phyloP scores from a whole-genome alignment of 2,113 vertebrate species.

The Crotalus helleri region DNA sequence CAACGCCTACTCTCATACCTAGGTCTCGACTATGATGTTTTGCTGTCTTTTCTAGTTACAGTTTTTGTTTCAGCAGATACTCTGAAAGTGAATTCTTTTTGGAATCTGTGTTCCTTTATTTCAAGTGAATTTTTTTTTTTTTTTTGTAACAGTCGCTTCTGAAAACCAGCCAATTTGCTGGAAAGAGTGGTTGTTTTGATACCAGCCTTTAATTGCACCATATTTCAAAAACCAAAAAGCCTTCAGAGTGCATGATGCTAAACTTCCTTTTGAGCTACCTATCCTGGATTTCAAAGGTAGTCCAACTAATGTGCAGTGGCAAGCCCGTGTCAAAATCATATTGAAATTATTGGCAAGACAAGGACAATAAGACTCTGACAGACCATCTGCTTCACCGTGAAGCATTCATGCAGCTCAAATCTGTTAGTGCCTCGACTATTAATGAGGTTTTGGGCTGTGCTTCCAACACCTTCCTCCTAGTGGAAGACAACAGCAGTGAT shows the following conservation, averaged over 20 bases:
- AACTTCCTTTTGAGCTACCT: neutral
- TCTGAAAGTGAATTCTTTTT: neutral
- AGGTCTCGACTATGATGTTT: neutral
- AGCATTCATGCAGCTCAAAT: neutral
- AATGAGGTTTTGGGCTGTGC: neutral
- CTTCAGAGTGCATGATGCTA: neutral
- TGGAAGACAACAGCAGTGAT: neutral
- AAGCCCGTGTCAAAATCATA: constrained; percentile 38
- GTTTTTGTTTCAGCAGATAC: neutral
- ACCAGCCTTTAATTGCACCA: neutral
- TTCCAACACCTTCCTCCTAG: neutral
- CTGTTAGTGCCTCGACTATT: constrained; percentile 12
- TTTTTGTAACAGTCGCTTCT: neutral
- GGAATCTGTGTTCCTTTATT: neutral
- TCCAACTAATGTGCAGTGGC: neutral
- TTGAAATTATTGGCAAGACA: constrained; percentile 32
- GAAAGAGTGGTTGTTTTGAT: neutral
- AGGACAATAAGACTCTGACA: constrained; percentile 37
- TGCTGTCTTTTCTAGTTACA: neutral
- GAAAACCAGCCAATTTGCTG: neutral
- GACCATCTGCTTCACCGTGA: constrained; percentile 25
- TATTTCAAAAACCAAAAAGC: neutral
- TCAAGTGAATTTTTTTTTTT: neutral
- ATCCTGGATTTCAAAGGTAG: neutral
- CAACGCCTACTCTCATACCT: neutral